Base-by-base conservation (phyloP, 37 sponge, comb jelly and placozoan genomes). In the Crambe crambe region DNA sequence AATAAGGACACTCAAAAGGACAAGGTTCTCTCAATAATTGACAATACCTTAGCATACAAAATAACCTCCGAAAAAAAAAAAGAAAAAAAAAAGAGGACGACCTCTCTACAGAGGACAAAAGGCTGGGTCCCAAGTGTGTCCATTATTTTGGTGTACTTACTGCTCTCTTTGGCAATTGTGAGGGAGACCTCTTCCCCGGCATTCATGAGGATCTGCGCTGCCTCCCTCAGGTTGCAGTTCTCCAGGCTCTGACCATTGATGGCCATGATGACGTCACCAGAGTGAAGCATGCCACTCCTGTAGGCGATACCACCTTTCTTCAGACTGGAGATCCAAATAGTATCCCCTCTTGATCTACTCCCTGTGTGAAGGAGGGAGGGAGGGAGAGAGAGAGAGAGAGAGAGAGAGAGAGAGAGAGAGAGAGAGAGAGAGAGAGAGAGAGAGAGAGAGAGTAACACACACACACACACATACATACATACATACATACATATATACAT, bases 291-390 rank as follows among this genome's bases (percentile, higher is more conserved):
- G 44, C 96, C 96, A 21, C 74, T 80, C 36, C 96, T 87, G 51
- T 79, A 83, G 0, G 96, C 96, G 8, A 89, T 79, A 4, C 96
- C 96, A 51, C 96, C 96, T 37, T 96, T 92, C 80, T 96, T 96
- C 32, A 96, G 43, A 22, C 84, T 83, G 22, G 90, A 77, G 31
- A 96, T 92, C 96, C 96, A 96, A 10, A 96, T 80, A 21, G 80
- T 78, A 39, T 84, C 90, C 8, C 87, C 87, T n/a, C 37, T 74
- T 21, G 58, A 61, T 0, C 61, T 32, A 44, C 77, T 80, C 34
- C 88, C 90, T 89, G 63, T 30, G n/a, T n/a, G n/a, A n/a, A n/a
- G n/a, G n/a, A n/a, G n/a, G n/a, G n/a, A n/a, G n/a, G n/a, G 56
- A 54, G 56, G 18, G 18, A 18, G 56, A 54, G 56, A 54, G 56